These are phyloP conservation scores for Platynereis dumerilii DNA, from an alignment of 2,888 invertebrate species.

Conservation along the genomic window DNA sequence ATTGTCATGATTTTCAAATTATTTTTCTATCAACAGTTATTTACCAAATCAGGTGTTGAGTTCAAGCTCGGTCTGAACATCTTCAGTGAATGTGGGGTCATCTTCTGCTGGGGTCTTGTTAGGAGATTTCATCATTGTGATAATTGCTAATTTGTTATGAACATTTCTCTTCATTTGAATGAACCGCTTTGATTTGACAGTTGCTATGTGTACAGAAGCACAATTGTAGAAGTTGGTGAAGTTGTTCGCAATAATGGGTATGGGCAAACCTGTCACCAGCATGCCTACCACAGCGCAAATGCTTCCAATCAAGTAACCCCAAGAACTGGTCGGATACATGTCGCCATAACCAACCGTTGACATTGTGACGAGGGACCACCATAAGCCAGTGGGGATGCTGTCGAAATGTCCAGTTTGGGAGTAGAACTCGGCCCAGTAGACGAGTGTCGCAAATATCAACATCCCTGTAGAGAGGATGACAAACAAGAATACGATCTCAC, in stretches of 20 bases:
- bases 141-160: no score
- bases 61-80: no score
- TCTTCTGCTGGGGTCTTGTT: no score
- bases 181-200: no score
- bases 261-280: conserved; percentile 26
- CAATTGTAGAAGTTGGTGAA: conserved; percentile 16
- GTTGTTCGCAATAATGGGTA: conserved; percentile 29
- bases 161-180: no score
- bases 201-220: neutral
- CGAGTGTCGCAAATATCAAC: conserved; percentile 27
- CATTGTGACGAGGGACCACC: conserved; percentile 33
- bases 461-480: conserved; percentile 24
- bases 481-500: conserved; percentile 23
- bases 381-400: conserved; percentile 27
- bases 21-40: no score
- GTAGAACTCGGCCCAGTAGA: conserved; percentile 30
- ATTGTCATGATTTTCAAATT: no score
- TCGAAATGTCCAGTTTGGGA: conserved; percentile 9
- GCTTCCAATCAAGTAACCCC: conserved; percentile 26
- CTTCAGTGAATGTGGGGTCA: no score
- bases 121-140: no score
- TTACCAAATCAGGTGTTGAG: no score
- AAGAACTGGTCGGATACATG: conserved; percentile 4
- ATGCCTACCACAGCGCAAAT: conserved; percentile 26
- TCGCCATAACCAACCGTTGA: conserved; percentile 33